Evolutionary conservation across 2,113 vertebrate species (phyloP).

Genomic region (Ailurus styani): DNA sequence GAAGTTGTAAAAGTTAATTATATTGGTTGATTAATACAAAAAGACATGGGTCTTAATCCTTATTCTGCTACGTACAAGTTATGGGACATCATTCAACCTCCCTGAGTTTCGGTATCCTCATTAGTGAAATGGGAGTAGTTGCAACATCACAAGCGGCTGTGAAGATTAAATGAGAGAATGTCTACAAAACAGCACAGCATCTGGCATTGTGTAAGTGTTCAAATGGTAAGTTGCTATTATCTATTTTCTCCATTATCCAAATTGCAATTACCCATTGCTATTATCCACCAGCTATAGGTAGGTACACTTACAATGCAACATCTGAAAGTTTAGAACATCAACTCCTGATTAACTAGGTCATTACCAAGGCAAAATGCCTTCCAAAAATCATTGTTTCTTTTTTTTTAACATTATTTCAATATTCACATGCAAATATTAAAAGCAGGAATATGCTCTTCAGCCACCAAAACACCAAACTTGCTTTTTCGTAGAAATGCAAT

Average conservation of each 20-base stretch:
- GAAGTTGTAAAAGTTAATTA: not conserved
- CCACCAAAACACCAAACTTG: not conserved
- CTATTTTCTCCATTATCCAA: not conserved
- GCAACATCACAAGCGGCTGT: not conserved
- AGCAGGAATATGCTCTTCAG: not conserved
- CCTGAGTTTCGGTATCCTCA: not conserved
- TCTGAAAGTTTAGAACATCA: not conserved
- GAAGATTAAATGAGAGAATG: conserved; percentile 5
- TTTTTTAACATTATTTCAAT: not conserved
- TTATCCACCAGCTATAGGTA: not conserved
- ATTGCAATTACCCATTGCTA: not conserved
- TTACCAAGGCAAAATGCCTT: not conserved
- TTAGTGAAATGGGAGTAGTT: not conserved
- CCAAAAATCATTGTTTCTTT: not conserved
- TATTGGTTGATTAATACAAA: not conserved
- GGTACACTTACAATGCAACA: not conserved
- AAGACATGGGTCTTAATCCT: not conserved
- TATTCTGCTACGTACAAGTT: not conserved
- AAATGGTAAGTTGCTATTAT: not conserved
- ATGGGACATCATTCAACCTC: not conserved
- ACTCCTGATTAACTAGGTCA: not conserved
- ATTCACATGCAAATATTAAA: not conserved
- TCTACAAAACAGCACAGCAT: not conserved
- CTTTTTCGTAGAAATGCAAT: not conserved
- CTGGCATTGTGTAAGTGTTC: not conserved